Base-by-base conservation (phyloP, 2,797 vertebrate species). In the Gadopsis bispinosus region DNA sequence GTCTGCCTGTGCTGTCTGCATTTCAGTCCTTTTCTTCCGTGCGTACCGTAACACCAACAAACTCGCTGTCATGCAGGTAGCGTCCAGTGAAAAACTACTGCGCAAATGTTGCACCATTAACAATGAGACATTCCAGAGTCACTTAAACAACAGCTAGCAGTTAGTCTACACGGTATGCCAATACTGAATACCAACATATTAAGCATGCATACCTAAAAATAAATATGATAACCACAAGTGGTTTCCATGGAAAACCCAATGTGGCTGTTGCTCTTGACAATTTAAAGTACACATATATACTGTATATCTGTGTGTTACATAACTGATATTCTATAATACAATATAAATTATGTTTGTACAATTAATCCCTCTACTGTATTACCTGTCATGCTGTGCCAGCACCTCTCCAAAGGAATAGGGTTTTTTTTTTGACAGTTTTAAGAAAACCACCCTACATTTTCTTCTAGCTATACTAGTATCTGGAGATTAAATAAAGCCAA, bases 401-500 rank as follows among this genome's bases (percentile, higher is more conserved):
- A 74, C 33, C 81, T 83, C 17, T 64, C 16, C 31, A 53, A 14
- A 68, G n/a, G 22, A 35, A 26, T 26, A 26, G 26, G 26, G 26
- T 26, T 70, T 77, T 54, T 62, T 73, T n/a, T 29, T 17, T 75
- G 82, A 85, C 69, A 89, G 61, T 83, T 87, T 88, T 65, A 85
- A 84, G 20, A 85, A 88, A 81, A 56, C 33, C 45, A 29, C 31
- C 47, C 35, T 22, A 75, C 50, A 68, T 67, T 73, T 69, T 22
- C 58, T 10, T 22, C 13, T n/a, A 37, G 26, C 60, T 63, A 35
- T 69, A 55, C 69, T 64, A 58, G 37, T 54, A 79, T 71, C 63
- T 80, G 37, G 47, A 69, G 66, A 83, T 85, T 82, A 80, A 87
- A 79, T 78, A 74, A 53, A 84, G 74, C 83, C 48, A 77, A 84